Evolutionary conservation across 2,113 vertebrate species (phyloP).

Genomic region (Quiscalus mexicanus): DNA sequence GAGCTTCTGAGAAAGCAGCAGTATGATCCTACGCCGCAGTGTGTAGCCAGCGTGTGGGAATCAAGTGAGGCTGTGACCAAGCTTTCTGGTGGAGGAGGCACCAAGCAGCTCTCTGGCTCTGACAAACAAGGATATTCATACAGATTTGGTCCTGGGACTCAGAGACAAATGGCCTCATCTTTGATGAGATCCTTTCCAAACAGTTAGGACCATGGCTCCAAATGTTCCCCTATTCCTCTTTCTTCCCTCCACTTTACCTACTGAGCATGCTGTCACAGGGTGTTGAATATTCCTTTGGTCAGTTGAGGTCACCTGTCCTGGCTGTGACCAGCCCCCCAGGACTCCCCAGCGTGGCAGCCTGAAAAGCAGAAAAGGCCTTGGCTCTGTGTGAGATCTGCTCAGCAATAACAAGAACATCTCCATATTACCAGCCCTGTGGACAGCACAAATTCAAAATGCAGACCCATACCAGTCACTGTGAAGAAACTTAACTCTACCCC

Average conservation of each 20-base stretch:
- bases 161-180: not conserved
- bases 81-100: not conserved
- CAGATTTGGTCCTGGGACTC: not conserved
- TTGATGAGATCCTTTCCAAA: not conserved
- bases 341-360: not conserved
- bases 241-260: not conserved
- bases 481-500: not conserved
- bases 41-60: not conserved
- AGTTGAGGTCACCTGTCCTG: not conserved
- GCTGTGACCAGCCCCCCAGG: not conserved
- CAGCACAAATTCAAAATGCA: not conserved
- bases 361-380: not conserved
- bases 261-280: not conserved
- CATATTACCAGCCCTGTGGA: not conserved
- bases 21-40: accelerated
- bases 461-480: not conserved
- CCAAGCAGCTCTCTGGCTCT: not conserved
- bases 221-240: not conserved
- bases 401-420: not conserved
- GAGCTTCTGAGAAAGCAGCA: not conserved
- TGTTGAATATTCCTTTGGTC: not conserved
- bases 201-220: not conserved
- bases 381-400: not conserved
- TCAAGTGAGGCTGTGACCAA: not conserved
- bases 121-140: not conserved